phyloP scores from a whole-genome alignment of 2,888 invertebrate genomes.

The Pyrrhia umbra region DNA sequence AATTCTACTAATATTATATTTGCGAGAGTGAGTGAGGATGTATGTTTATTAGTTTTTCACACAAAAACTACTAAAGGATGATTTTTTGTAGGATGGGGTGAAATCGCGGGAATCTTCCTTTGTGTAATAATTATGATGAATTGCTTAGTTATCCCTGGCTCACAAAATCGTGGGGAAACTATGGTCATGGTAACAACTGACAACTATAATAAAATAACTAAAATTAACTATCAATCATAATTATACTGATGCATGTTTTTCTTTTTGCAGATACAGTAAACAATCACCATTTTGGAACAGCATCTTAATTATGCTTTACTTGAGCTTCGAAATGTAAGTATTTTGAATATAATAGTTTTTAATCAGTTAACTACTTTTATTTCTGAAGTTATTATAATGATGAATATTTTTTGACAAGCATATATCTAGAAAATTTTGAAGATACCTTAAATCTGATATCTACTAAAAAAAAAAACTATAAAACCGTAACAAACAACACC shows the following conservation, averaged over 20 bases:
- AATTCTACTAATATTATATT: background rate
- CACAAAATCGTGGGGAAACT: conserved; percentile 76
- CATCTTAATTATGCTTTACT: too few relatives aligned
- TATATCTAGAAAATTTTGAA: conserved; percentile 81
- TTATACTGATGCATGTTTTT: background rate
- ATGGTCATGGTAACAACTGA: conserved; percentile 81
- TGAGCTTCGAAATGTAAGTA: too few relatives aligned
- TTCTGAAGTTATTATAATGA: conserved; percentile 53
- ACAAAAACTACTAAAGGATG: too few relatives aligned
- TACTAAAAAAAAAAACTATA: background rate
- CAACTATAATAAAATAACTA: background rate
- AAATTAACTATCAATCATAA: too few relatives aligned
- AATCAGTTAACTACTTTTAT: too few relatives aligned
- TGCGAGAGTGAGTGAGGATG: too few relatives aligned
- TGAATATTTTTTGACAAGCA: conserved; percentile 78
- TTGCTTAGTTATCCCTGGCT: conserved; percentile 83
- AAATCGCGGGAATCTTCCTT: too few relatives aligned
- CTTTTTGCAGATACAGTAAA: background rate
- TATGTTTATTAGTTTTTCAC: too few relatives aligned
- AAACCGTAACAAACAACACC: background rate
- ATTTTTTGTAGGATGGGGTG: too few relatives aligned
- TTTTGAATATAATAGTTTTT: too few relatives aligned
- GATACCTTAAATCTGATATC: conserved; percentile 69
- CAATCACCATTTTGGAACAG: background rate
- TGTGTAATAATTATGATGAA: too few relatives aligned